Evolutionary conservation across 1,140 invertebrate species (phyloP).

Genomic region (Cotesia chilonis): DNA sequence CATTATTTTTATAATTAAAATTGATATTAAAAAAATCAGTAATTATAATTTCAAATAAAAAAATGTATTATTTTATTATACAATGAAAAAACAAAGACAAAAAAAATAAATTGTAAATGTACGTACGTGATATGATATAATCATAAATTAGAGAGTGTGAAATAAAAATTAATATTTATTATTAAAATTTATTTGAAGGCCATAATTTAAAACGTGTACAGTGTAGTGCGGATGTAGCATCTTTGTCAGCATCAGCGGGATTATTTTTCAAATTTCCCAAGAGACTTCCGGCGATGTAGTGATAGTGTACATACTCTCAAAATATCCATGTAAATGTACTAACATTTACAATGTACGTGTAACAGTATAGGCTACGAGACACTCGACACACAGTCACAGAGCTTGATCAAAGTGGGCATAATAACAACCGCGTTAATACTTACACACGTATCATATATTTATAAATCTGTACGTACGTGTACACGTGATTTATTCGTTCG

Average conservation of each 20-base stretch:
- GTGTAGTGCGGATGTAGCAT: slow-evolving; percentile 30
- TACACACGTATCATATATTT: slow-evolving; percentile 2
- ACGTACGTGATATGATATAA: too few species aligned
- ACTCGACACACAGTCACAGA: neutral
- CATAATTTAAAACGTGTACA: slow-evolving; percentile 10
- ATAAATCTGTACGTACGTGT: neutral
- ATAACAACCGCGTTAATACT: slow-evolving; percentile 6
- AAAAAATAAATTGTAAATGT: too few species aligned
- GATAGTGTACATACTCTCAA: too few species aligned
- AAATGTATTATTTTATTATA: too few species aligned
- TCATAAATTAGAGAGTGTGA: too few species aligned
- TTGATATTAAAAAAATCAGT: too few species aligned
- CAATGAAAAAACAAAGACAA: too few species aligned
- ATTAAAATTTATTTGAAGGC: neutral
- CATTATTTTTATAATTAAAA: too few species aligned
- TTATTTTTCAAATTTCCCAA: slow-evolving; percentile 35
- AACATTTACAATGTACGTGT: too few species aligned
- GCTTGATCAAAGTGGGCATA: neutral
- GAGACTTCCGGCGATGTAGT: slow-evolving; percentile 28
- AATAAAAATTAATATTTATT: too few species aligned
- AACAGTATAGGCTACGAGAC: neutral
- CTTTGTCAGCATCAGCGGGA: slow-evolving; percentile 20
- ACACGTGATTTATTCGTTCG: neutral
- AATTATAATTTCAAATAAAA: too few species aligned
- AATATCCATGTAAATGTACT: too few species aligned